Evolutionary conservation across 1,140 invertebrate genomes (phyloP), one percentile per base, ranked within the genome.

Genomic region (Lasaia peninsularis): DNA sequence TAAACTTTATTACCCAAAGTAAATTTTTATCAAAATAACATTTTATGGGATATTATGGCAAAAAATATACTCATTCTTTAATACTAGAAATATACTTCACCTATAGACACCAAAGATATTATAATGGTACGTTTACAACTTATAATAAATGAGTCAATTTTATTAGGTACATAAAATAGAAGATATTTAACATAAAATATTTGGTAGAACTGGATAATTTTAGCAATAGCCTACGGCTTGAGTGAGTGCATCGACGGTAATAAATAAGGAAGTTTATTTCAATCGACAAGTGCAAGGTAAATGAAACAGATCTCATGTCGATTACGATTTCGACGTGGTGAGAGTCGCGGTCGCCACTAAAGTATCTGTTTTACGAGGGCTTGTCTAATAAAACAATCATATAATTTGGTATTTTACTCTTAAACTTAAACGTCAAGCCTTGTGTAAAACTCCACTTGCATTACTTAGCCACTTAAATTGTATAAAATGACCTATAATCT

Each of bases 321-420:
- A 77, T 71, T 69, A 69, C 61, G 59, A 58, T 55, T 53, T 54
- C 58, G 63, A 60, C 67, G 62, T 54, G 53, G 54, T 37, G 50
- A 33, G 21, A 52, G 54, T 58, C 52, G 49, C 44, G 52, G 65
- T 60, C 44, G 52, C 65, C 60, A 79, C 65, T 80, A 78, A 82
- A 73, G 50, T 49, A 56, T 60, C 48, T 50, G 68, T 53, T 85
- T 87, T 84, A 87, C 65, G 75, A 69, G 60, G 52, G 60, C 73
- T 76, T 83, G 75, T 74, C 70, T 82, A 80, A 83, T 84, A 85
- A 82, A 83, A 87, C 67, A 80, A 83, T 81, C 69, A 65, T 69
- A 74, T 80, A 73, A 69, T 74, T 78, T 60, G 60, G 59, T 65
- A 62, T 71, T 68, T 52, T 63, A 62, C 40, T 53, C 53, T 40